Conservation (phyloP, 2,797 vertebrate genomes). For the Darevskia mixta region DNA sequence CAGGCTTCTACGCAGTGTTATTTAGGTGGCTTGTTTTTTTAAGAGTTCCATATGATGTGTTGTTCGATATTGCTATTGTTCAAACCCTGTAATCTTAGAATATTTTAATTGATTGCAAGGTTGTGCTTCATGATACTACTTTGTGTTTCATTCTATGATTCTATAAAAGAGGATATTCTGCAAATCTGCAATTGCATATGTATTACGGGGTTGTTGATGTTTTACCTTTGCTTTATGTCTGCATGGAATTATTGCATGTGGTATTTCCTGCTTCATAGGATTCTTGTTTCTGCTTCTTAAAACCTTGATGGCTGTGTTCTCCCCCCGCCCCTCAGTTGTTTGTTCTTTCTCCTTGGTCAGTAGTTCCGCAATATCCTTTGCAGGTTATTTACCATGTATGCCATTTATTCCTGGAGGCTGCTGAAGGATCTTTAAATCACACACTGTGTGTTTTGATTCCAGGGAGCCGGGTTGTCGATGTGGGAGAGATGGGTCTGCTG, state of each 20-base stretch:
- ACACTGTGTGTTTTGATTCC: constrained; percentile 24
- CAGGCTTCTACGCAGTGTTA: background rate
- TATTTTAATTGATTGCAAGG: too few relatives aligned
- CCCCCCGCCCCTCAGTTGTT: background rate
- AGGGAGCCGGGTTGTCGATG: background rate
- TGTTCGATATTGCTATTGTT: too few relatives aligned
- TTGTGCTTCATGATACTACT: too few relatives aligned
- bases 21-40: background rate
- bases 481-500: background rate
- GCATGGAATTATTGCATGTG: background rate
- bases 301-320: background rate
- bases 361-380: constrained; percentile 10
- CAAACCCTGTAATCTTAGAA: too few relatives aligned
- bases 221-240: background rate
- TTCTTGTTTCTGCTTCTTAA: background rate
- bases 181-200: too few relatives aligned
- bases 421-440: background rate
- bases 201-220: too few relatives aligned
- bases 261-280: background rate
- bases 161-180: too few relatives aligned
- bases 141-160: too few relatives aligned
- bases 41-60: background rate
- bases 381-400: constrained; percentile 10
- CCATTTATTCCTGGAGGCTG: background rate
- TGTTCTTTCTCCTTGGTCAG: background rate